Percentiles rank a stretch among this genome's conserved stretches.
These are phyloP conservation scores for Mactromeris polynyma DNA, from an alignment of 2,888 invertebrate species.

Conservation along the genomic window DNA sequence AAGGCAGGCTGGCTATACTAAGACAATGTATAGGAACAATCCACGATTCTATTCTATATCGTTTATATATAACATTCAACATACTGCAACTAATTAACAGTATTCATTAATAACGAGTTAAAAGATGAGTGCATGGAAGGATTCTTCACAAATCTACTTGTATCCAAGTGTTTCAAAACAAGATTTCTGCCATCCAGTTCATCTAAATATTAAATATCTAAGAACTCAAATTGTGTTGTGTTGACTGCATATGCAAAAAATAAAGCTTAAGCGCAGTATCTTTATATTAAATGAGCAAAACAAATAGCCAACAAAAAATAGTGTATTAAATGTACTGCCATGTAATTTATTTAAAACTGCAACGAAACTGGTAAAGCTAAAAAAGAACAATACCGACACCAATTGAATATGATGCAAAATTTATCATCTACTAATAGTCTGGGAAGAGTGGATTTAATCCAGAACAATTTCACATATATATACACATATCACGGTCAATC, in stretches of 20 bases:
- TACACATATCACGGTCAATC: neutral
- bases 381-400: neutral
- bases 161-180: neutral
- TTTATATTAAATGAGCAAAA: neutral
- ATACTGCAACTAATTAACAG: neutral
- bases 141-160: neutral
- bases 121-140: neutral
- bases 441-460: neutral
- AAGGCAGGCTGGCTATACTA: constrained; percentile 16
- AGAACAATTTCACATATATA: neutral
- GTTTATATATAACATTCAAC: neutral
- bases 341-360: neutral
- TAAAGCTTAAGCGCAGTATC: neutral
- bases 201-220: neutral
- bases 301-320: neutral
- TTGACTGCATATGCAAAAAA: neutral
- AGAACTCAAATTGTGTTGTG: neutral
- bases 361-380: neutral
- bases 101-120: neutral
- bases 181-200: neutral
- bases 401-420: neutral
- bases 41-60: neutral
- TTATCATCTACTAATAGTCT: neutral
- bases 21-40: neutral
- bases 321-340: no score